These are phyloP conservation scores for Phenganax subtilis DNA, from an alignment of 92 coral and sea anemone genomes.

Conservation along the genomic window DNA sequence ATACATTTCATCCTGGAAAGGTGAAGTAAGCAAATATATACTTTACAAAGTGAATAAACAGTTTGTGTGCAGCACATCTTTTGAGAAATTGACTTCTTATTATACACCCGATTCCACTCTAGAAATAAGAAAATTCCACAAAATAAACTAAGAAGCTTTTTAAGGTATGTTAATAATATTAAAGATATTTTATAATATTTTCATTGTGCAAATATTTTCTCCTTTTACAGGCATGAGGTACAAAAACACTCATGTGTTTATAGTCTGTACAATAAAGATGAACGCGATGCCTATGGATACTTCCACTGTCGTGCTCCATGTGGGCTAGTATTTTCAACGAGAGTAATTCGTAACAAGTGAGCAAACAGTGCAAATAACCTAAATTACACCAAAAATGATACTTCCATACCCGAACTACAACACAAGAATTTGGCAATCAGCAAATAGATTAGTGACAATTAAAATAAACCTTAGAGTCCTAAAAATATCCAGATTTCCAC, in stretches of 20 bases:
- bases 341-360: slow-evolving; percentile 52
- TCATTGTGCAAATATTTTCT: neutral
- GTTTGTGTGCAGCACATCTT: neutral
- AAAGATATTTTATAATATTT: neutral
- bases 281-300: slow-evolving; percentile 49
- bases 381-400: neutral
- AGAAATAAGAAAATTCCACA: no score
- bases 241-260: neutral
- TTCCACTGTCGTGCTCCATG: slow-evolving; percentile 52
- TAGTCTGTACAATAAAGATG: neutral
- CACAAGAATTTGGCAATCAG: no score
- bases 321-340: slow-evolving; percentile 49
- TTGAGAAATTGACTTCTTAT: neutral
- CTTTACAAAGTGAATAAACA: neutral
- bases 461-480: no score
- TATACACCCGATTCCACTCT: neutral
- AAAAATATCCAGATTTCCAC: neutral
- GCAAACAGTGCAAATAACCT: neutral
- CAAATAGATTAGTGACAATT: no score
- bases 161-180: neutral
- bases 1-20: slow-evolving; percentile 18
- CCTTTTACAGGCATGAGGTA: neutral
- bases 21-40: slow-evolving; percentile 6
- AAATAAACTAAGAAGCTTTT: no score
- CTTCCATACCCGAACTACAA: no score